phyloP scores from a whole-genome alignment of 2,113 vertebrate species.

The Grus americana region DNA sequence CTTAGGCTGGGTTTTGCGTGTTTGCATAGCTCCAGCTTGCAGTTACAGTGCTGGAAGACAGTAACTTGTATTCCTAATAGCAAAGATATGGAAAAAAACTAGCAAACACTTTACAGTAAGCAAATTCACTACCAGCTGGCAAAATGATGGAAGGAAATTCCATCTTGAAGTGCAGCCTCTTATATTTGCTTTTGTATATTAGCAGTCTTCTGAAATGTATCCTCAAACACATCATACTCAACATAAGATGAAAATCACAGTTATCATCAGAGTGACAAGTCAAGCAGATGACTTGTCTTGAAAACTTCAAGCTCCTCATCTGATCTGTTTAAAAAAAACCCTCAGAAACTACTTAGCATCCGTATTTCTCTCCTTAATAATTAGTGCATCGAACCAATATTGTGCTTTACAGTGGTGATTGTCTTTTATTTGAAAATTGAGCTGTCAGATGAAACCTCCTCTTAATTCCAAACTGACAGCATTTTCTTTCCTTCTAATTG shows the following conservation, averaged over 20 bases:
- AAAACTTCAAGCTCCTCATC: neutral
- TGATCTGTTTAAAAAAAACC: neutral
- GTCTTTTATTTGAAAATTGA: neutral
- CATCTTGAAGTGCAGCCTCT: neutral
- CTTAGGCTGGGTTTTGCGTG: neutral
- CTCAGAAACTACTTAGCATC: neutral
- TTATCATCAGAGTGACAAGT: neutral
- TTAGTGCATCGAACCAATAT: neutral
- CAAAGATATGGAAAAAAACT: neutral
- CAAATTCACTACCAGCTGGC: neutral
- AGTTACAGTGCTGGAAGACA: neutral
- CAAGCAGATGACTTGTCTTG: neutral
- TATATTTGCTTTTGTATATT: neutral
- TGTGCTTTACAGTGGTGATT: neutral
- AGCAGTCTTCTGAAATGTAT: neutral
- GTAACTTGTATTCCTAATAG: neutral
- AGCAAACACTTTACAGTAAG: neutral
- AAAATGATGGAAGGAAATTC: neutral
- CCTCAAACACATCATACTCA: neutral
- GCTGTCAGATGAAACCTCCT: neutral
- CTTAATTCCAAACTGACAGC: neutral
- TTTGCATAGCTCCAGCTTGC: neutral
- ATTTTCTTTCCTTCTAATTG: conserved; percentile 21
- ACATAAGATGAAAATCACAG: neutral
- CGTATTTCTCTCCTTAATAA: neutral